Base-by-base conservation (phyloP, 2,888 invertebrate genomes). In the Torymus aiolomorphi region DNA sequence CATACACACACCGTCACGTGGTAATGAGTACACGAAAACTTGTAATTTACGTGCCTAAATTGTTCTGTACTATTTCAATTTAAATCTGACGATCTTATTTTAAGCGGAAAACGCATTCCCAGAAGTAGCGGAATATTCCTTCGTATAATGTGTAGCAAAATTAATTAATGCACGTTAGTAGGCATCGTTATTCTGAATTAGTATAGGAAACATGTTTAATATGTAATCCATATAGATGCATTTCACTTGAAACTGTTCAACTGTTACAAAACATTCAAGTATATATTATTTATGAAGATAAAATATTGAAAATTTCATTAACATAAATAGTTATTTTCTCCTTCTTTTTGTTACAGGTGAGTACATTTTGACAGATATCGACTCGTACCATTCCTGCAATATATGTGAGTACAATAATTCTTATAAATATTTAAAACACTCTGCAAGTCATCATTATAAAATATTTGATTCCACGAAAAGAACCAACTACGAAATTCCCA, bases 1-100 rank as follows among this genome's bases (percentile, higher is more conserved):
- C 56, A 56, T 12, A 56, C 31, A 24, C 14, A 11, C 14, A 51
- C 70, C 49, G 18, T 62, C 62, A 42, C 62, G 42, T 42, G 42
- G 42, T 31, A 72, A 76, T 80, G 71, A 77, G 80, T 73, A 59
- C 67, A 65, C 52, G 74, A 54, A 31, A 77, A 71, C 70, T 80
- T 74, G 80, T 73, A 74, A 80, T 80, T 80, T 77, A 74, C 70
- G 74, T n/a, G 63, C 4, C 69, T 18, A 73, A 76, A 80, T 77
- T 80, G 74, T 74, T 80, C 70, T 49, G 65, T 65, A 70, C 70
- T 77, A 80, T 74, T 80, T 70, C 74, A 80, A 80, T 80, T 77
- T 77, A 49, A 77, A 80, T 80, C 74, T 70, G 52, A 62, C 61
- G 49, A 20, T 52, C 54, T 65, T 72, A 16, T 65, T 65, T 57